Conservation (phyloP, 2,888 invertebrate genomes). For the Barypeithes pellucidus region DNA sequence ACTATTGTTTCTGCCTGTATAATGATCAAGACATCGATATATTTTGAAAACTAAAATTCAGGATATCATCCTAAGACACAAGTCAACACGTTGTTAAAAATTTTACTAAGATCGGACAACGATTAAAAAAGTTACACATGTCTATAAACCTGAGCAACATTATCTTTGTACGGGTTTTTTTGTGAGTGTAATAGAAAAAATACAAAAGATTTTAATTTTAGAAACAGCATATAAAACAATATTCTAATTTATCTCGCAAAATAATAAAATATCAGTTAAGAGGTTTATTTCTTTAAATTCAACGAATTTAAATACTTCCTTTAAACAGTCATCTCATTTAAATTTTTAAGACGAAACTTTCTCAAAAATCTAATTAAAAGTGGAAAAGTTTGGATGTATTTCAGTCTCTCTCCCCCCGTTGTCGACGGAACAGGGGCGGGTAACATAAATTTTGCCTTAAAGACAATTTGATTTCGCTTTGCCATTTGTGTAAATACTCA, state of each 20-base stretch:
- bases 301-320: slow-evolving; percentile 4
- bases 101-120: too few relatives aligned
- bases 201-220: neutral
- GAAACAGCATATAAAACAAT: neutral
- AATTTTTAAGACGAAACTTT: slow-evolving; percentile 17
- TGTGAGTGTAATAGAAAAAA: neutral
- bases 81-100: too few relatives aligned
- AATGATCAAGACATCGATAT: too few relatives aligned
- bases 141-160: too few relatives aligned
- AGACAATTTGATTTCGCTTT: slow-evolving; percentile 51
- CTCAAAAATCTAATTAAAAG: slow-evolving; percentile 34
- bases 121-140: too few relatives aligned
- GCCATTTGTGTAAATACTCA: slow-evolving; percentile 53
- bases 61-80: too few relatives aligned
- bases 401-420: slow-evolving; percentile 37
- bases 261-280: neutral
- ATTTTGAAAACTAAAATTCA: too few relatives aligned
- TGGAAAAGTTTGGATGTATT: slow-evolving; percentile 38
- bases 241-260: neutral
- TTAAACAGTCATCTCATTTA: slow-evolving; percentile 12
- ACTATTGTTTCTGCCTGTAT: too few relatives aligned
- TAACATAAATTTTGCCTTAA: slow-evolving; percentile 46
- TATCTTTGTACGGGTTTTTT: too few relatives aligned
- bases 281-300: neutral
- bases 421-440: slow-evolving; percentile 40